Percentiles rank a stretch among this genome's conserved stretches.
Evolutionary conservation across 2,888 invertebrate species (phyloP).

Genomic region (Netelia melanura): DNA sequence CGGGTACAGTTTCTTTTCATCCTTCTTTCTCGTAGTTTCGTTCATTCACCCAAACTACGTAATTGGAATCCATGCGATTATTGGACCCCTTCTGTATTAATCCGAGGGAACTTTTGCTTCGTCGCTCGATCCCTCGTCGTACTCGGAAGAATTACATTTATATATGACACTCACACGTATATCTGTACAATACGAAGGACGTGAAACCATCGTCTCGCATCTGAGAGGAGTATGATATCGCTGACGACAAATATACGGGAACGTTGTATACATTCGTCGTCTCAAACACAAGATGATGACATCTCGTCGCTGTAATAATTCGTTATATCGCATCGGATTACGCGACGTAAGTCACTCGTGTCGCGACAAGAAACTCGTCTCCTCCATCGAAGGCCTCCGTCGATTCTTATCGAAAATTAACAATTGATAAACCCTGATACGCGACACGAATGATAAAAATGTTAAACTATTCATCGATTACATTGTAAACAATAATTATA

Average conservation of each 20-base stretch:
- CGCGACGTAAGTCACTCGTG: background rate
- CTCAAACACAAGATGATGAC: conserved; percentile 8
- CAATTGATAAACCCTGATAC: background rate
- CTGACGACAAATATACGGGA: background rate
- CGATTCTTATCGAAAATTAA: conserved; percentile 19
- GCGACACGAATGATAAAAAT: background rate
- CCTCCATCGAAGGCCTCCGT: background rate
- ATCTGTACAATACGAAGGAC: background rate
- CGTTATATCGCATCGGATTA: conserved; percentile 4
- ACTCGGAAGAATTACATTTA: conserved; percentile 33
- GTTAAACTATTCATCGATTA: background rate
- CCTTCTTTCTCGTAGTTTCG: background rate
- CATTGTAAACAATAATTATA: background rate
- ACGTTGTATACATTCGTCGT: background rate
- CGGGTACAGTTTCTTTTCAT: background rate
- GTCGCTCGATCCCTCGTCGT: conserved; percentile 8
- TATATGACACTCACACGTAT: background rate
- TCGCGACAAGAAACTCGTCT: conserved; percentile 5
- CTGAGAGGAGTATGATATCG: background rate
- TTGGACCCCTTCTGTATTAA: conserved; percentile 35
- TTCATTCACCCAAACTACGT: conserved; percentile 45
- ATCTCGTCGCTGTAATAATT: background rate
- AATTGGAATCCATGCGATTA: conserved; percentile 55
- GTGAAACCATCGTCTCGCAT: conserved; percentile 3
- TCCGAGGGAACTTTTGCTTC: conserved; percentile 30